Evolutionary conservation across 2,797 vertebrate genomes (phyloP), one percentile per base, ranked within the genome.

Genomic region (Otus scops): DNA sequence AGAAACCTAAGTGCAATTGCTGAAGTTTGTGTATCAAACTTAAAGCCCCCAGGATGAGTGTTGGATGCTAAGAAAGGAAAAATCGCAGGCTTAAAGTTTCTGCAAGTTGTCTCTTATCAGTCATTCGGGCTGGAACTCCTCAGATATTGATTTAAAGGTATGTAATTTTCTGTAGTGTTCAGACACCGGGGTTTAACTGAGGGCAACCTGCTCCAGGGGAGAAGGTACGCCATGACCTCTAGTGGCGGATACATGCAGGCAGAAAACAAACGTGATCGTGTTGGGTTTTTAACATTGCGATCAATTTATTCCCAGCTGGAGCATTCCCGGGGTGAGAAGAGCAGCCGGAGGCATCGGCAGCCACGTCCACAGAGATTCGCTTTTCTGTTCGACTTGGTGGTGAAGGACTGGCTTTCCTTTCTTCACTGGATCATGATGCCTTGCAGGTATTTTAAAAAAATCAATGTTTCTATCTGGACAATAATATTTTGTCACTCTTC

Each of bases 211-310:
- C 50, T 17, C 34, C 12, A 3, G 53, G n/a, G 61, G 13, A 64
- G 65, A 21, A 19, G 73, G 15, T 48, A 6, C 0, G 15, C 6
- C 32, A 19, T 57, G 88, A 79, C 89, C 70, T 93, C 61, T 90
- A 63, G 76, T 21, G 76, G 85, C 84, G 47, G 43, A 9, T 56
- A 22, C 0, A 0, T 5, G 50, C 17, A 68, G 83, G 10, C 81
- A 74, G 69, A 56, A 48, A 84, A 13, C 11, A 63, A 47, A 27
- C 0, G 1, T 10, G 61, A 41, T 17, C 3, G 4, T 4, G 50
- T 8, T 8, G 38, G 38, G 1, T 36, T 70, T 77, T 48, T 14
- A 63, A 17, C 2, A 5, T 5, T 5, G 21, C 0, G 2, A 51
- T 56, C 7, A 8, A 32, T 82, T 69, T 13, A n/a, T 34, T 78